phyloP scores from a whole-genome alignment of 23 tunicate species.

The Halocynthia roretzi region DNA sequence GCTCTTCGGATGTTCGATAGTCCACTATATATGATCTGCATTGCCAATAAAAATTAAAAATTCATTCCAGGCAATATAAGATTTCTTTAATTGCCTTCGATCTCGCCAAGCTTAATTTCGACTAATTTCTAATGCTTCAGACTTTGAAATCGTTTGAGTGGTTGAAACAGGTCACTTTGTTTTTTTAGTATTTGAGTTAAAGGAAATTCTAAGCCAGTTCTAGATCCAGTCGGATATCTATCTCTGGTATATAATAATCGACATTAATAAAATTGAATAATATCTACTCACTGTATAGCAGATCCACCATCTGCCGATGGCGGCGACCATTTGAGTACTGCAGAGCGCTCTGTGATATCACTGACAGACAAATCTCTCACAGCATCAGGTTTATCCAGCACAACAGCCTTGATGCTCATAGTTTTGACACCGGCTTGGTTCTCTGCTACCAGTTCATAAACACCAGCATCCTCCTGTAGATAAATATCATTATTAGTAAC shows the following conservation, averaged over 20 bases:
- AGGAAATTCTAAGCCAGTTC: too few species aligned
- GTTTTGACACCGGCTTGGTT: conserved; percentile 53
- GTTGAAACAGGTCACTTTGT: too few species aligned
- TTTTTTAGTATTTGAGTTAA: too few species aligned
- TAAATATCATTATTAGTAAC: background rate
- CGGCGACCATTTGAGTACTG: conserved; percentile 58
- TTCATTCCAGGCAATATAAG: too few species aligned
- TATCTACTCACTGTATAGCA: conserved; percentile 31
- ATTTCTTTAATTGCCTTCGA: too few species aligned
- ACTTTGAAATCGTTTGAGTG: too few species aligned
- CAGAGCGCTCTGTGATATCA: conserved; percentile 43
- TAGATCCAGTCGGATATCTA: too few species aligned
- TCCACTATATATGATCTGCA: conserved; percentile 70
- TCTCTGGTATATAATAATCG: too few species aligned
- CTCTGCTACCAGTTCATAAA: conserved; percentile 66
- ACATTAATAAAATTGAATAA: too few species aligned
- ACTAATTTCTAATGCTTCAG: too few species aligned
- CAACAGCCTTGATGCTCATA: conserved; percentile 52
- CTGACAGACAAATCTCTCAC: conserved; percentile 37
- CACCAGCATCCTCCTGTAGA: conserved; percentile 58
- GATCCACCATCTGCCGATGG: conserved; percentile 75
- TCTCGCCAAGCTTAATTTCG: too few species aligned
- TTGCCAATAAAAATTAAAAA: too few species aligned
- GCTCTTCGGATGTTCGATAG: conserved; percentile 65
- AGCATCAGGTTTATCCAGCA: conserved; percentile 78